These are phyloP conservation scores for Metridium senile DNA, from an alignment of 92 coral and sea anemone genomes.

Conservation along the genomic window DNA sequence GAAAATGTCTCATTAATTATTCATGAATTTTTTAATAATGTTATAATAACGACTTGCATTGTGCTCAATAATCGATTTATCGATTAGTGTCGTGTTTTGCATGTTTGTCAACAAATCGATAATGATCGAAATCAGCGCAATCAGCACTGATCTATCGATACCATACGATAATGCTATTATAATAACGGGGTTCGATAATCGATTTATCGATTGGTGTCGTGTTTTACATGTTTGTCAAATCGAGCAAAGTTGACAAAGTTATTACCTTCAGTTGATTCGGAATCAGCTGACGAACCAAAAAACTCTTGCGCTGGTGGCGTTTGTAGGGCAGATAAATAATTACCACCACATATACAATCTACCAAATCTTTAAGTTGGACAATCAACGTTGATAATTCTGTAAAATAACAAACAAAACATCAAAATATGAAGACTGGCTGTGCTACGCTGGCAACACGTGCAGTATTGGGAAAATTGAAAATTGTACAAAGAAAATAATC, in stretches of 20 bases:
- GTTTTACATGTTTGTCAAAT: not conserved
- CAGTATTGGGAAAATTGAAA: not conserved
- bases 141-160: too few relatives aligned
- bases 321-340: conserved; percentile 39
- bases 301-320: conserved; percentile 8
- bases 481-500: not conserved
- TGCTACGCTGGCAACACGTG: conserved; percentile 8
- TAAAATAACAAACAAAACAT: not conserved
- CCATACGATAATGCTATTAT: too few relatives aligned
- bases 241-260: not conserved
- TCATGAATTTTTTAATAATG: too few relatives aligned
- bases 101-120: too few relatives aligned
- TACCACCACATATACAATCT: conserved; percentile 32
- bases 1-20: too few relatives aligned
- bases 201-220: not conserved
- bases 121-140: too few relatives aligned
- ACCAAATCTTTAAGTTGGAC: conserved; percentile 27
- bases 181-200: not conserved
- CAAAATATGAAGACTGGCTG: not conserved
- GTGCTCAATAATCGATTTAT: too few relatives aligned
- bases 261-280: conserved; percentile 19
- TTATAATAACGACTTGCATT: too few relatives aligned
- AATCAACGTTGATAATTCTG: conserved; percentile 2
- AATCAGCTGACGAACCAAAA: conserved; percentile 5
- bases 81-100: too few relatives aligned